phyloP scores from a whole-genome alignment of 2,113 vertebrate species.

The Laticauda laticaudata region DNA sequence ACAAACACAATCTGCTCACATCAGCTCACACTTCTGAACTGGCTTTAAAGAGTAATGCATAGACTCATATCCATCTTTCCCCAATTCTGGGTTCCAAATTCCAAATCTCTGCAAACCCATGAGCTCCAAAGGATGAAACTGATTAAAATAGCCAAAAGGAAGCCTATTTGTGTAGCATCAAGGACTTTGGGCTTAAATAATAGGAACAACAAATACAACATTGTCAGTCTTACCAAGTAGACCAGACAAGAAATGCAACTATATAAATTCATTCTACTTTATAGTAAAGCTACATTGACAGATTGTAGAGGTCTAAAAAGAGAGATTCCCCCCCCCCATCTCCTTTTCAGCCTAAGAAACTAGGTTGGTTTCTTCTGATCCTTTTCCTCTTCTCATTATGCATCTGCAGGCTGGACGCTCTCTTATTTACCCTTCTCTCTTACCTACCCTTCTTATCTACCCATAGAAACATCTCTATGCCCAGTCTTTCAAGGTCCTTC shows the following conservation, averaged over 20 bases:
- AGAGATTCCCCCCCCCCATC: no score
- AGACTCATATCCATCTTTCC: not conserved
- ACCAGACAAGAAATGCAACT: not conserved
- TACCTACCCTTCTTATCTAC: no score
- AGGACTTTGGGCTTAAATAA: not conserved
- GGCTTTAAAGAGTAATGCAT: constrained; percentile 22
- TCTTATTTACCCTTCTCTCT: no score
- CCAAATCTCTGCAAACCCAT: constrained; percentile 42
- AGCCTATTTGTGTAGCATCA: not conserved
- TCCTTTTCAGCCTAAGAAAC: no score
- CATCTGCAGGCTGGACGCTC: no score
- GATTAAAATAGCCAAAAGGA: constrained; percentile 44
- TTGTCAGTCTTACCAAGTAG: not conserved
- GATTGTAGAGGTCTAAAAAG: no score
- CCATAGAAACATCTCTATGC: no score
- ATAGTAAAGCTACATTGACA: not conserved
- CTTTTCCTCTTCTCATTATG: no score
- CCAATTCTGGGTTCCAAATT: constrained; percentile 22
- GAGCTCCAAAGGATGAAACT: constrained; percentile 24
- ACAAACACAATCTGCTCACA: constrained; percentile 24
- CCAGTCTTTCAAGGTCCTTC: no score
- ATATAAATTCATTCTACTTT: not conserved
- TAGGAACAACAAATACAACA: not conserved
- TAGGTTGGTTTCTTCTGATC: no score
- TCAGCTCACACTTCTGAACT: constrained; percentile 38